Evolutionary conservation across 1,140 invertebrate genomes (phyloP).

Genomic region (Drosophila rhopaloa): DNA sequence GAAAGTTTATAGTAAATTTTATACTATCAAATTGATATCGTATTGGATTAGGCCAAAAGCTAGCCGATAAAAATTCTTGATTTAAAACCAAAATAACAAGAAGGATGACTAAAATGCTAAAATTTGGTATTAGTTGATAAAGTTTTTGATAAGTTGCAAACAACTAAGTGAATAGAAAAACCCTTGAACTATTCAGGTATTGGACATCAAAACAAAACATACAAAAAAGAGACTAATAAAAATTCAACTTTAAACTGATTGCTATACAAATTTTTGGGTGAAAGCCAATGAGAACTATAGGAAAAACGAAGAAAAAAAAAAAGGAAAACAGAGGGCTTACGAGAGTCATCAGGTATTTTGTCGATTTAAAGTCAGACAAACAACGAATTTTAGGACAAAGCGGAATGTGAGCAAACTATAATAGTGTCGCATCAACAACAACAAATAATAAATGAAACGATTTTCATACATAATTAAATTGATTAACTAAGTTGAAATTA

Average conservation of each 20-base stretch:
- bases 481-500: constrained; percentile 57
- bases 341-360: constrained; percentile 9
- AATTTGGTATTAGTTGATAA: not conserved
- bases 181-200: constrained; percentile 11
- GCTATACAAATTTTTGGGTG: constrained; percentile 32
- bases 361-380: constrained; percentile 11
- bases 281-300: constrained; percentile 18
- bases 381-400: not conserved
- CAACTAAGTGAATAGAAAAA: constrained; percentile 23
- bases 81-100: not conserved
- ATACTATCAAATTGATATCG: too few species aligned
- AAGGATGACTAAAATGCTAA: not conserved
- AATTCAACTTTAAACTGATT: constrained; percentile 19
- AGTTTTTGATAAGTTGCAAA: constrained; percentile 3
- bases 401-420: constrained; percentile 35
- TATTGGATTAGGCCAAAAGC: too few species aligned
- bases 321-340: not conserved
- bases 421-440: constrained; percentile 30
- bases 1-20: too few species aligned
- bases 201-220: constrained; percentile 9
- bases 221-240: constrained; percentile 12
- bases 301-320: not conserved
- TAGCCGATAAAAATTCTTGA: too few species aligned
- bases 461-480: constrained; percentile 62
- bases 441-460: constrained; percentile 44